Evolutionary conservation across 2,888 invertebrate genomes (phyloP), one percentile per base, ranked within the genome.

Genomic region (Eupithecia exiguata): DNA sequence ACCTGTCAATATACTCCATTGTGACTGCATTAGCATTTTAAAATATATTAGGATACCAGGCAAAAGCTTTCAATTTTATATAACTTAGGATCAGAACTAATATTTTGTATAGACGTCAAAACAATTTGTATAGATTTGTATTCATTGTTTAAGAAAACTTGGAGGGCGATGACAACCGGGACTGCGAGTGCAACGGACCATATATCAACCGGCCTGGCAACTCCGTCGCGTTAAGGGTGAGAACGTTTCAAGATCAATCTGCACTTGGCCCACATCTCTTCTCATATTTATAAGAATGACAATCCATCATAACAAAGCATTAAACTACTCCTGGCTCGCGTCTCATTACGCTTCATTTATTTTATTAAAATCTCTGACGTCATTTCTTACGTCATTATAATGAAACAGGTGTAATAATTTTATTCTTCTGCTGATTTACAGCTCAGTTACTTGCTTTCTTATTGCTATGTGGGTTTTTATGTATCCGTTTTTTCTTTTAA

Each of bases 181-280:
- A 68, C 21, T 58, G 67, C 25, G 7, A 66, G 25, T 67, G 43
- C 58, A 68, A 58, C 67, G 66, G 68, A 43, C 25, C 70, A 77
- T 75, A 76, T 72, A 72, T 77, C 73, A 74, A 76, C 75, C 73
- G 76, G 75, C 80, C 88, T 92, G 92, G 92, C 92, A 92, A 82
- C 82, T 79, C 76, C 78, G 78, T 84, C 83, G 82, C 86, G 87
- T 85, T 86, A 89, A 83, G 89, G 87, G 90, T 89, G 88, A 87
- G 87, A 89, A 89, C 89, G 80, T 91, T 87, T 91, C 89, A 91
- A 91, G 91, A 89, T 81, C 87, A 82, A 79, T 81, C 77, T 78
- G 88, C 77, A 90, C 93, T 92, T 94, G 93, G 91, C 93, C 92
- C 89, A 88, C 84, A 89, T 91, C 83, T 82, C 81, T 75, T 87